Evolutionary conservation across 2,888 invertebrate species (phyloP), one percentile per base, ranked within the genome.

Genomic region (Falcaria lacertinaria): DNA sequence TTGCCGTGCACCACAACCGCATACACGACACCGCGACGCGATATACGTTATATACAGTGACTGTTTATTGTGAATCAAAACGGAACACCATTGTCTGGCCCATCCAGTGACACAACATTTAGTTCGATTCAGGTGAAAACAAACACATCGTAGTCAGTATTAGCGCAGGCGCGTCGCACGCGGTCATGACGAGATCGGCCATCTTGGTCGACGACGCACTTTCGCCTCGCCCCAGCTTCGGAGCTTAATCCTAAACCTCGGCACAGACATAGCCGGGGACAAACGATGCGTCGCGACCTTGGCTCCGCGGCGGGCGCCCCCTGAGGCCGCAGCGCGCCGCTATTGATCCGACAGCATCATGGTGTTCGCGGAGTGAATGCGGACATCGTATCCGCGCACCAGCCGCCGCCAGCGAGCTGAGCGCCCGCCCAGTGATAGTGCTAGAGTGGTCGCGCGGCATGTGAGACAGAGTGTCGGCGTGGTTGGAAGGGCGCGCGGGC

Each of bases 361-460:
- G 87, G 80, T 84, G 80, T 71, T 79, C 81, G 80, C 75, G 74
- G 74, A 82, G 86, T 88, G 88, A 87, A 88, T 88, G 87, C 87
- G 87, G 86, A 86, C 76, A 82, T 84, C 80, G 80, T 77, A 73
- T 73, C 69, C 70, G 76, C 70, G 69, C 74, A 74, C 84, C 76
- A 78, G 77, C 74, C 71, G 73, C 73, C 72, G 75, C 74, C 66
- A 65, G 69, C 71, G 58, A 68, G 74, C 69, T 76, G 75, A 68
- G 69, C 71, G 65, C 65, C 69, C 68, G 72, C 65, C 70, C 69
- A 73, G 83, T 77, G 85, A 74, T 63, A 83, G 86, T 74, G 84
- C 62, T 66, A 65, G 69, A 72, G 78, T 70, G 78, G 69, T 62
- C 71, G 74, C 75, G 75, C 79, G 87, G 85, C 68, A 88, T 88